These are phyloP conservation scores for Lepilemur ruficaudatus DNA, from an alignment of 2,797 vertebrate genomes.

Conservation along the genomic window DNA sequence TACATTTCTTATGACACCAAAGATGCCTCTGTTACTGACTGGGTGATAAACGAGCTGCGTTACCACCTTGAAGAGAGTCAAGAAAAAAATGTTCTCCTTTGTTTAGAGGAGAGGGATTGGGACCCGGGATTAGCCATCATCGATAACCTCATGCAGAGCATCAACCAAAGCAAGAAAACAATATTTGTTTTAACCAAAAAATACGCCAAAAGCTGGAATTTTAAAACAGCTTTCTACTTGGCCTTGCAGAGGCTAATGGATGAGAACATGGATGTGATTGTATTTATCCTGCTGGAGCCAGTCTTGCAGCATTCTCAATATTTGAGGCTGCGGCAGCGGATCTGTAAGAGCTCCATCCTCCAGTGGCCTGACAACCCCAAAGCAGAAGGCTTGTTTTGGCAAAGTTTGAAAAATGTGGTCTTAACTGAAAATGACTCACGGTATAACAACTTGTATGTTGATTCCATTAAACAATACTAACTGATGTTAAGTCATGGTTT, in stretches of 20 bases:
- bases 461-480: conserved; percentile 56
- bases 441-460: conserved; percentile 86
- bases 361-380: conserved; percentile 90
- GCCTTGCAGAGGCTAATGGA: conserved; percentile 91
- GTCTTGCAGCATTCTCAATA: conserved; percentile 91
- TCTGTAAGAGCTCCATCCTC: conserved; percentile 89
- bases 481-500: background rate
- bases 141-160: conserved; percentile 89
- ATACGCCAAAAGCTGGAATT: conserved; percentile 86
- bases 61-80: conserved; percentile 86
- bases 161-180: conserved; percentile 88
- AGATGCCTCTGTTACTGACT: conserved; percentile 86
- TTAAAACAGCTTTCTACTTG: conserved; percentile 88
- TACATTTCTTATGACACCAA: conserved; percentile 87
- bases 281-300: conserved; percentile 90
- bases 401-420: conserved; percentile 87
- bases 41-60: conserved; percentile 87
- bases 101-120: conserved; percentile 90
- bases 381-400: conserved; percentile 89
- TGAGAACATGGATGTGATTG: conserved; percentile 88
- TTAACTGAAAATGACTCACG: conserved; percentile 85
- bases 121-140: conserved; percentile 82
- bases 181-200: conserved; percentile 85
- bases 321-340: conserved; percentile 86
- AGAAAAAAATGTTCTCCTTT: conserved; percentile 81